Conservation (phyloP, 2,797 vertebrate species). For the Kryptopterus vitreolus region DNA sequence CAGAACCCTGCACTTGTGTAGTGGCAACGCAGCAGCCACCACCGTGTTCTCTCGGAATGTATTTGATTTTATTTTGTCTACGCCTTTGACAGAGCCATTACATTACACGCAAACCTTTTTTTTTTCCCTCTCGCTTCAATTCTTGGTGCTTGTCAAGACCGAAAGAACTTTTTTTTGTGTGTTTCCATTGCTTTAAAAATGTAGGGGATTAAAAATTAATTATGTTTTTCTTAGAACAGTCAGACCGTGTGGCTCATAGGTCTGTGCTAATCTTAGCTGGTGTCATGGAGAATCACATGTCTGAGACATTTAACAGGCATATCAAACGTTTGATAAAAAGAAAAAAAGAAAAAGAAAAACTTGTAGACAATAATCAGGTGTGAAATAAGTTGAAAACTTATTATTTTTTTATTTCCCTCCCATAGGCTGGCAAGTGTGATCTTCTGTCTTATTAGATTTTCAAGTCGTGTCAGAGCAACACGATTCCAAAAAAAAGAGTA, state of each 20-base stretch:
- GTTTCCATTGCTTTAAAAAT: background rate
- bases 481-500: constrained; percentile 11
- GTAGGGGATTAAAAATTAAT: constrained; percentile 1
- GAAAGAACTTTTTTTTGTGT: no score
- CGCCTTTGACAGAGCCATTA: background rate
- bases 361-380: constrained; percentile 14
- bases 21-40: background rate
- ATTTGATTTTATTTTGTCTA: background rate
- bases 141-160: background rate
- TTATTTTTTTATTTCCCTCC: no score
- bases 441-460: constrained; percentile 28
- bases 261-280: background rate
- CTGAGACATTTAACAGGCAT: background rate
- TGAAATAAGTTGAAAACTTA: constrained; percentile 1
- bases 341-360: no score
- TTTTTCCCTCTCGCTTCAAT: background rate
- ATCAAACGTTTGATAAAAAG: background rate
- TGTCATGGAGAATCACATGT: background rate
- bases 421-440: constrained; percentile 32
- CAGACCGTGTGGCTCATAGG: background rate
- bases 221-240: background rate
- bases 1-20: background rate
- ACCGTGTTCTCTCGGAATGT: background rate
- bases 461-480: constrained; percentile 34
- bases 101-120: background rate